Base-by-base conservation (phyloP, 2,113 vertebrate species). In the Lycocorax pyrrhopterus region DNA sequence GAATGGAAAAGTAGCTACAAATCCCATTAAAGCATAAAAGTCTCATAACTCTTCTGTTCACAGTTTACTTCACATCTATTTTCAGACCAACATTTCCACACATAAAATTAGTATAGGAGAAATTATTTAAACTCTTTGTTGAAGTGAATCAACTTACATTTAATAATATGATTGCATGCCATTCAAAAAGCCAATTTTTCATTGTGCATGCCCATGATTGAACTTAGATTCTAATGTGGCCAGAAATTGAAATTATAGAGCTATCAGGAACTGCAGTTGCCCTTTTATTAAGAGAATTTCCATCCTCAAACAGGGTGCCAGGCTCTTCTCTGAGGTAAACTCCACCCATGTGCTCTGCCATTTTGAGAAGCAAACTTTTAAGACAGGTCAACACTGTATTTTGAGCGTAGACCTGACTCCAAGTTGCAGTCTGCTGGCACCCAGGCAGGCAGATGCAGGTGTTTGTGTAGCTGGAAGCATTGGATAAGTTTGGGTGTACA, bases 31-130 rank as follows among this genome's bases (percentile, higher is more conserved):
- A 56, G 62, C 63, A 32, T 77, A 23, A 76, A 95, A 92, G 53
- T 74, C 80, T 94, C 66, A 21, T 59, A 94, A 86, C 49, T 51
- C 19, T 91, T 60, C 63, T 51, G 13, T 62, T 92, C 53, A 77
- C 63, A 80, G 90, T 96, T 97, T 94, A 94, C 39, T 89, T 93
- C 84, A 91, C 46, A 69, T 71, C 84, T 95, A 52, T 85, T 79
- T 53, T 77, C 79, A 89, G 84, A 89, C 25, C 71, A 97, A 71
- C 81, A 87, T 87, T 94, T 95, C 58, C 66, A 95, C 68, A 60
- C 39, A 53, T 64, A 92, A 97, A 97, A 89, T 86, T 95, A 95
- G 91, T 82, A 90, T 12, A n/a, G 37, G 52, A 90, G 73, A 67
- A 84, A 84, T 82, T 82, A 94, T 92, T 95, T 92, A 84, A 94